Evolutionary conservation across 1,140 invertebrate species (phyloP), one percentile per base, ranked within the genome.

Genomic region (Drosophila bifasciata): DNA sequence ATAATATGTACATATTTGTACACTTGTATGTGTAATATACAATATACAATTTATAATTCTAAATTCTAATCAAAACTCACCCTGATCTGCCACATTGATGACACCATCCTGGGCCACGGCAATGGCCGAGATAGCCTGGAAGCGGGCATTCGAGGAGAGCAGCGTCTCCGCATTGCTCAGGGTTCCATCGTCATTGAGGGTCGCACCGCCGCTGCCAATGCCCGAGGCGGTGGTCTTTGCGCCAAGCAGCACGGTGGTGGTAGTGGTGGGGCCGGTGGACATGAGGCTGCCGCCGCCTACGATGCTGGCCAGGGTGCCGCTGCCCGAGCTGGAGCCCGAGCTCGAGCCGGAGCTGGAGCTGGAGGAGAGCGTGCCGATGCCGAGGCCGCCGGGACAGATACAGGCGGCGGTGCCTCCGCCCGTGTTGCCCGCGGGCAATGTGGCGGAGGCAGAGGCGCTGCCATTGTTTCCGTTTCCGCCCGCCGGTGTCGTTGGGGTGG

Each of bases 11-110:
- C n/a, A n/a, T n/a, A n/a, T n/a, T n/a, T n/a, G n/a, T n/a, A n/a
- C n/a, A n/a, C n/a, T n/a, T n/a, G n/a, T n/a, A n/a, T n/a, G n/a
- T n/a, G n/a, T n/a, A n/a, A n/a, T n/a, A n/a, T n/a, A n/a, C n/a
- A n/a, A n/a, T n/a, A n/a, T n/a, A n/a, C n/a, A n/a, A n/a, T n/a
- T n/a, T n/a, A n/a, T n/a, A n/a, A n/a, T n/a, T n/a, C n/a, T n/a
- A n/a, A n/a, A n/a, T n/a, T n/a, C n/a, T n/a, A n/a, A n/a, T n/a
- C n/a, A n/a, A n/a, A n/a, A n/a, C 86, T 93, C 94, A 91, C 96
- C 97, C 93, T 98, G 98, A 92, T 99, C 98, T 15, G 97, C 97
- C 23, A 99, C 95, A 92, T 99, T 97, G 3, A 99, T 92, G 25
- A 98, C 96, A 0, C 97, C 97, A 91, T 99, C 97, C 39, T 98